Evolutionary conservation across 1,140 invertebrate genomes (phyloP).

Genomic region (Octopus sinensis): DNA sequence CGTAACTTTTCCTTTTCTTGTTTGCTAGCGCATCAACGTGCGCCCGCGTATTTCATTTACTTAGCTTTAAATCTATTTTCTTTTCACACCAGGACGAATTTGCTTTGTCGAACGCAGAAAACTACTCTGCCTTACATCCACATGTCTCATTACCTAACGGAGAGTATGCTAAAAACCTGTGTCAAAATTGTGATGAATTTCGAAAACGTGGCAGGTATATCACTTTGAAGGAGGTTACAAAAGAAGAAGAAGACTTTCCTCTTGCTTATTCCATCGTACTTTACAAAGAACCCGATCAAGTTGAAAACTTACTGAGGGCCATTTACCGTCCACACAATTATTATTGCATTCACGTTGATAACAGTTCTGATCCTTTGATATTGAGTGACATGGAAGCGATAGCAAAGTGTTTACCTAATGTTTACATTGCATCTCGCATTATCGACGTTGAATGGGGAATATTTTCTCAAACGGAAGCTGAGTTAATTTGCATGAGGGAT

Average conservation of each 20-base stretch:
- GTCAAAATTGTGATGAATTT: background rate
- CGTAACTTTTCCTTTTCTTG: no score
- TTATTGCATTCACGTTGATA: constrained; percentile 54
- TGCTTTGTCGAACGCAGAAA: background rate
- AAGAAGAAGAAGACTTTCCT: constrained; percentile 37
- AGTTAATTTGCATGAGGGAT: constrained; percentile 24
- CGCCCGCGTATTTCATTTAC: no score
- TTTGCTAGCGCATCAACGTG: no score
- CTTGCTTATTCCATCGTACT: constrained; percentile 43
- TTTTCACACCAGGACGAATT: no score
- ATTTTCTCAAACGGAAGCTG: constrained; percentile 34
- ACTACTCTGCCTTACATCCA: background rate
- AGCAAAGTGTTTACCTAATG: constrained; percentile 38
- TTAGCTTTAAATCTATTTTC: no score
- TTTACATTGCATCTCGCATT: constrained; percentile 28
- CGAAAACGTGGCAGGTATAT: background rate
- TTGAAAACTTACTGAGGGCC: constrained; percentile 44
- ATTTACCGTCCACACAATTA: constrained; percentile 51
- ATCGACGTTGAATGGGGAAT: constrained; percentile 24
- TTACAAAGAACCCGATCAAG: constrained; percentile 47
- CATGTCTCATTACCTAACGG: background rate
- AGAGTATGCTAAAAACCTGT: background rate
- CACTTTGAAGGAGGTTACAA: constrained; percentile 24
- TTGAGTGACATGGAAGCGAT: constrained; percentile 17
- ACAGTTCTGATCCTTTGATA: constrained; percentile 24